Conservation (phyloP, 2,113 vertebrate species). For the Myodes glareolus region DNA sequence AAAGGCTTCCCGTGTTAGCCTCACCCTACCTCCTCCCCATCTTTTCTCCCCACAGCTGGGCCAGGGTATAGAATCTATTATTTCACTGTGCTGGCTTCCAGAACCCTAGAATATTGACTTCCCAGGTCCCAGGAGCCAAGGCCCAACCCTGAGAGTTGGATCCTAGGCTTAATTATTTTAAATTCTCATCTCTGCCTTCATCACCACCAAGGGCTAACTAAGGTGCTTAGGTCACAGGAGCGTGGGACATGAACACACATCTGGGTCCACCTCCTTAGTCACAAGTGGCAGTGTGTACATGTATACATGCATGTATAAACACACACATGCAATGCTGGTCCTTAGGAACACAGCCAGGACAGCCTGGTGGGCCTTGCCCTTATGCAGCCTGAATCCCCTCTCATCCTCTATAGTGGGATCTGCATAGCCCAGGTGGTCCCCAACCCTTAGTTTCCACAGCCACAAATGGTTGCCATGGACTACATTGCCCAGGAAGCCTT, state of each 20-base stretch:
- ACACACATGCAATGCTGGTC: no score
- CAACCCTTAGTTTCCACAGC: neutral
- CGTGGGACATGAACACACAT: neutral
- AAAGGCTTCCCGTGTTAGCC: neutral
- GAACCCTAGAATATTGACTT: constrained; percentile 60
- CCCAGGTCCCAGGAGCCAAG: neutral
- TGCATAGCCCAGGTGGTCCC: neutral
- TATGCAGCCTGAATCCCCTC: neutral
- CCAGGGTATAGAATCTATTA: constrained; percentile 45
- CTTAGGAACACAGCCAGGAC: neutral
- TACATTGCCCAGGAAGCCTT: neutral
- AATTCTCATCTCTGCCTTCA: neutral
- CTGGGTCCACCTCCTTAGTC: neutral
- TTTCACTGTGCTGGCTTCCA: constrained; percentile 51
- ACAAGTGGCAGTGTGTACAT: neutral
- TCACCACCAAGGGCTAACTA: neutral
- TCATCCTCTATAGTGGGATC: neutral
- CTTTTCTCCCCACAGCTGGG: constrained; percentile 64
- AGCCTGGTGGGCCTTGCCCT: neutral
- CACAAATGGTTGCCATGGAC: neutral
- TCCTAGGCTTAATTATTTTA: neutral
- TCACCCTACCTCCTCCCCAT: constrained; percentile 41
- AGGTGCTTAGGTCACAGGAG: neutral
- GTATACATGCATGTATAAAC: accelerated
- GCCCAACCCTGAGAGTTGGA: constrained; percentile 19